Evolutionary conservation across 2,113 vertebrate genomes (phyloP).

Genomic region (Podiceps cristatus): DNA sequence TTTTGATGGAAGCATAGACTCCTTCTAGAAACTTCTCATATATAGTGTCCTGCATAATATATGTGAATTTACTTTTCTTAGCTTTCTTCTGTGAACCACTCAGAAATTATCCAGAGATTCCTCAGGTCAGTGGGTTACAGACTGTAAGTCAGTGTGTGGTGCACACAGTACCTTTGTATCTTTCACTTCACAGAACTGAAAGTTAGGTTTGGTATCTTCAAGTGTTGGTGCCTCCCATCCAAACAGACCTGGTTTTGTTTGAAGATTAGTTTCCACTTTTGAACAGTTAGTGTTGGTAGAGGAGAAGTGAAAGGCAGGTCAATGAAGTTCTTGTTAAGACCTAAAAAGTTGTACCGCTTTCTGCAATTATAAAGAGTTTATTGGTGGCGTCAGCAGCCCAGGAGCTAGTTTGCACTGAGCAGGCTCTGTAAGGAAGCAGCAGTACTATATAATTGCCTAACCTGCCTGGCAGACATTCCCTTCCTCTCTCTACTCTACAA

Average conservation of each 20-base stretch:
- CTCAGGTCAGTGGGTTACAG: not conserved
- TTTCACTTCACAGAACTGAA: not conserved
- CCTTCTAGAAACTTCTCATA: not conserved
- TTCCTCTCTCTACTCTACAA: not conserved
- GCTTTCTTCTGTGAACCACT: not conserved
- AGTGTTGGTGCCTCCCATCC: not conserved
- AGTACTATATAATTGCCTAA: not conserved
- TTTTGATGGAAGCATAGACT: not conserved
- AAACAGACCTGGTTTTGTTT: constrained; percentile 3
- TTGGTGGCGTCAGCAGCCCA: not conserved
- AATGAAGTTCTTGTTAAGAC: not conserved
- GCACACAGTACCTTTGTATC: not conserved
- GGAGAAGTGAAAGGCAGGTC: not conserved
- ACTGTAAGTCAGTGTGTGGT: not conserved
- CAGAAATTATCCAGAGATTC: not conserved
- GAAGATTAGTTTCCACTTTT: not conserved
- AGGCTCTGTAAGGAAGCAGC: not conserved
- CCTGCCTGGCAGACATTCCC: not conserved
- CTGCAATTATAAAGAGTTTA: constrained; percentile 7
- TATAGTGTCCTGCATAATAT: not conserved
- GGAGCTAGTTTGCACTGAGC: not conserved
- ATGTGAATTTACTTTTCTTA: not conserved
- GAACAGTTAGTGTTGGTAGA: not conserved
- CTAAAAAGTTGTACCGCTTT: not conserved
- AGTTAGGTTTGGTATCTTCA: constrained; percentile 9